phyloP scores from a whole-genome alignment of 2,888 invertebrate genomes.

The Bellardia bayeri region DNA sequence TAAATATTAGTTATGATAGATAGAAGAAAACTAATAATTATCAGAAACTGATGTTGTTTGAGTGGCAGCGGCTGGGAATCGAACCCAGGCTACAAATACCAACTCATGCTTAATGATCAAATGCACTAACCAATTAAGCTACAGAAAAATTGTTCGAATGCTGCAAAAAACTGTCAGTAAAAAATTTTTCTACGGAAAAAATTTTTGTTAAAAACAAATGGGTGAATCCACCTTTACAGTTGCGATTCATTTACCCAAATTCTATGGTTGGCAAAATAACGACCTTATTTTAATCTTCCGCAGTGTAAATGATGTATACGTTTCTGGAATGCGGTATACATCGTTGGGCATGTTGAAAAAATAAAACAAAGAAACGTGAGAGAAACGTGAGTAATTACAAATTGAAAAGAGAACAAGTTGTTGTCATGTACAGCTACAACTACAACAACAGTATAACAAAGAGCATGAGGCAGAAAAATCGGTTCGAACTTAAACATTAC shows the following conservation, averaged over 20 bases:
- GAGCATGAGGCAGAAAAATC: conserved; percentile 60
- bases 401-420: conserved; percentile 50
- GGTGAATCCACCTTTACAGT: too few species aligned
- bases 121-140: too few species aligned
- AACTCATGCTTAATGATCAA: too few species aligned
- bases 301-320: not conserved
- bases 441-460: conserved; percentile 43
- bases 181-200: too few species aligned
- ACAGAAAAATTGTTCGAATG: too few species aligned
- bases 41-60: too few species aligned
- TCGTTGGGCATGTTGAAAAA: not conserved
- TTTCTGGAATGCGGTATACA: conserved; percentile 4
- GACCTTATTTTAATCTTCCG: not conserved
- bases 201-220: too few species aligned
- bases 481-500: conserved; percentile 65
- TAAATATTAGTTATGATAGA: too few species aligned
- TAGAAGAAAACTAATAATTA: too few species aligned
- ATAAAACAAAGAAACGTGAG: conserved; percentile 70
- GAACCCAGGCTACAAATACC: too few species aligned
- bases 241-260: not conserved
- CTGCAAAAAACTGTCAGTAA: too few species aligned
- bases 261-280: not conserved
- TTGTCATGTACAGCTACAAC: conserved; percentile 23
- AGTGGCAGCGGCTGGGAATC: too few species aligned
- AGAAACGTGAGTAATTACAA: conserved; percentile 74